Base-by-base conservation (phyloP, 2,797 vertebrate genomes). In the Sebastes iracundus region DNA sequence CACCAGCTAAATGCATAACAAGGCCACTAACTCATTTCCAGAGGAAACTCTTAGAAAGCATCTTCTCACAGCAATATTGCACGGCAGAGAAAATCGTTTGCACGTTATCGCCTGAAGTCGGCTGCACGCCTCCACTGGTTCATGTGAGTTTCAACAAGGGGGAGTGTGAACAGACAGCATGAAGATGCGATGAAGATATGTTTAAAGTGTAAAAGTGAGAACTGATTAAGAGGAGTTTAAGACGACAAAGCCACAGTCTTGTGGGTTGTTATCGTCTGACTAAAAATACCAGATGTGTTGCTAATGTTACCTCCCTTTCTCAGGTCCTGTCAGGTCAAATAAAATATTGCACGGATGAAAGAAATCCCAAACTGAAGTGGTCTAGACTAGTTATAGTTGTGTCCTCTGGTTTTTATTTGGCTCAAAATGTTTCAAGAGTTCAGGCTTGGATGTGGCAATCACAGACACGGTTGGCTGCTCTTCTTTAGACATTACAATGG, bases 1-100 rank as follows among this genome's bases (percentile, higher is more conserved):
- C 60, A 62, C 7, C 20, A 35, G 23, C 8, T 33, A 23, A 56
- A 13, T 12, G 18, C 38, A 55, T 13, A 71, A 70, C 56, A 63
- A 63, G 71, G 72, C 49, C 35, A 53, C 68, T 28, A 32, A 70
- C n/a, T 66, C 5, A 4, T 66, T 74, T 67, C 42, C 68, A 75
- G 42, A 69, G 71, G 22, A 52, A 42, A 68, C 28, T 42, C 52
- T 5, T 30, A 61, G 28, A 6, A 46, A 58, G 32, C 30, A 11
- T 62, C 55, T 28, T 60, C 32, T 72, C 46, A 7, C 3, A 30
- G 61, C 9, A 65, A 27, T 32, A 52, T 5, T 73, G 25, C n/a
- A 22, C n/a, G 23, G 10, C 20, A 22, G 12, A 35, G 56, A 11
- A 30, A 30, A 30, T 30, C 10, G 13, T 64, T 63, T 33, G 46